These are phyloP conservation scores for Trachelus tabidus DNA, from an alignment of 2,888 invertebrate genomes.

Conservation along the genomic window DNA sequence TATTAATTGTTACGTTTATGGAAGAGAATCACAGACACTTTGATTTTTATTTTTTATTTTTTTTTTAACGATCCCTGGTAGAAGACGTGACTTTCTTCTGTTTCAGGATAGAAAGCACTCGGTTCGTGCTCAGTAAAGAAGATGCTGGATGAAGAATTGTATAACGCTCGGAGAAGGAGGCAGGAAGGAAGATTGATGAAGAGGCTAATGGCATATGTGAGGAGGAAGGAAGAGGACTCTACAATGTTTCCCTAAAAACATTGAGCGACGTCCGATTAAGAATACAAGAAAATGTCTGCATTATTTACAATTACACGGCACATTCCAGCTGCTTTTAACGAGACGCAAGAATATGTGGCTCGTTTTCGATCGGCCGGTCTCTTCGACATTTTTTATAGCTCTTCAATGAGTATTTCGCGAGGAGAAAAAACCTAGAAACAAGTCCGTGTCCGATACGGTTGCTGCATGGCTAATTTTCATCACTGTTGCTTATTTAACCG, in stretches of 20 bases:
- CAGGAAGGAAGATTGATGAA: conserved; percentile 23
- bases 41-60: not conserved
- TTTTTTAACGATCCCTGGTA: conserved; percentile 21
- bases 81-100: conserved; percentile 48
- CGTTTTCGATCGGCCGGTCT: conserved; percentile 16
- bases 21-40: not conserved
- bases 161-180: conserved; percentile 18
- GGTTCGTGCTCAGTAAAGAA: conserved; percentile 54
- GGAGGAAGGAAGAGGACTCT: conserved; percentile 37
- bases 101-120: conserved; percentile 62
- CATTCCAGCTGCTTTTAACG: conserved; percentile 61
- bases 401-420: conserved; percentile 1
- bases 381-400: conserved; percentile 14
- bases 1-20: not conserved
- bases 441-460: not conserved
- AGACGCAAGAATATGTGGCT: conserved; percentile 27
- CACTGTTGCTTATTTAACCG: conserved; percentile 11
- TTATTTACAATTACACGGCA: conserved; percentile 46
- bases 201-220: conserved; percentile 21
- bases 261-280: conserved; percentile 40
- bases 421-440: not conserved
- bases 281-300: conserved; percentile 25
- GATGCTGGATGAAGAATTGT: conserved; percentile 11
- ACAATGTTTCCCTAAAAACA: conserved; percentile 45
- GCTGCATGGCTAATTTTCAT: not conserved